phyloP scores from a whole-genome alignment of 2,888 invertebrate genomes.

The Megalurothrips usitatus region DNA sequence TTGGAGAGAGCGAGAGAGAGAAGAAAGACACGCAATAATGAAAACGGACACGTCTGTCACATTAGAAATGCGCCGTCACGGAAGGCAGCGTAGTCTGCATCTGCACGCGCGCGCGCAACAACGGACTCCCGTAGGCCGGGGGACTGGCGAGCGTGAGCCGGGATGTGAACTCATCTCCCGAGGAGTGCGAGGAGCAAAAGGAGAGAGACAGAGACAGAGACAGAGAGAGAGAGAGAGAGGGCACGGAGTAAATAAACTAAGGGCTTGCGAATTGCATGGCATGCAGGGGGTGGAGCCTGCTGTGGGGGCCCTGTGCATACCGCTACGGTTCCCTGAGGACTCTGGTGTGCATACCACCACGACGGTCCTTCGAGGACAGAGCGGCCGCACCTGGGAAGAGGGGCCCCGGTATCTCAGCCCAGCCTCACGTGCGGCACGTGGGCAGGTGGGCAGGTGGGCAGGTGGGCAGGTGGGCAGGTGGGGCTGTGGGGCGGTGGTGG shows the following conservation, averaged over 20 bases:
- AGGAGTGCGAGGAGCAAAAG: not conserved
- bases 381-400: not conserved
- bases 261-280: constrained; percentile 1
- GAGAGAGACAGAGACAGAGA: not conserved
- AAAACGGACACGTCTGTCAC: not conserved
- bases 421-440: too few relatives aligned
- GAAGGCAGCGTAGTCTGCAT: not conserved
- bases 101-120: too few relatives aligned
- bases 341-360: not conserved
- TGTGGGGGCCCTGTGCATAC: not conserved
- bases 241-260: not conserved
- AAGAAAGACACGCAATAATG: not conserved
- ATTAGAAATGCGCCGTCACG: not conserved
- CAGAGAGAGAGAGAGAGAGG: not conserved
- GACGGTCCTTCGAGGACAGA: not conserved
- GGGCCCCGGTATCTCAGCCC: too few relatives aligned
- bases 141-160: not conserved
- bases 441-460: too few relatives aligned
- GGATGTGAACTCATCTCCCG: not conserved
- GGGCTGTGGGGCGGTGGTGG: too few relatives aligned
- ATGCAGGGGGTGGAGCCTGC: not conserved
- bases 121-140: too few relatives aligned
- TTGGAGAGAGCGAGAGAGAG: not conserved
- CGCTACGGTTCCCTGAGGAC: not conserved
- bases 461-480: too few relatives aligned